phyloP scores from a whole-genome alignment of 2,888 invertebrate genomes.

The Eupithecia dodoneata region DNA sequence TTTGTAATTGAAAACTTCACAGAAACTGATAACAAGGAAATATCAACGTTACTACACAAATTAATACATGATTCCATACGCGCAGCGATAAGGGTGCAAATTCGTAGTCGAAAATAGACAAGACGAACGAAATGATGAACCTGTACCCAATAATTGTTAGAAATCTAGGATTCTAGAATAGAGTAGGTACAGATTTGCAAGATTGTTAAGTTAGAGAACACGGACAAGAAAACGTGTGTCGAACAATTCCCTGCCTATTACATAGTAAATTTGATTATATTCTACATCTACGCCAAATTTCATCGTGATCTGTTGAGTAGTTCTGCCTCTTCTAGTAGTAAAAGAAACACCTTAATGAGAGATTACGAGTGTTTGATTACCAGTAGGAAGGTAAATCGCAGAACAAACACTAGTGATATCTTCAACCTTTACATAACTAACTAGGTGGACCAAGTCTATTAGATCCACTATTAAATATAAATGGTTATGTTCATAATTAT shows the following conservation, averaged over 20 bases:
- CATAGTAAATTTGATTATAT: too few species aligned
- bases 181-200: too few species aligned
- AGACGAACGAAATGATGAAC: background rate
- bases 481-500: background rate
- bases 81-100: background rate
- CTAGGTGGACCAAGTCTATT: background rate
- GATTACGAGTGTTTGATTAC: slow-evolving; percentile 1
- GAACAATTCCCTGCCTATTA: too few species aligned
- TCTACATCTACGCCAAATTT: too few species aligned
- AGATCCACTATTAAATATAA: background rate
- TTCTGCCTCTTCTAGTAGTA: background rate
- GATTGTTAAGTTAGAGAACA: too few species aligned
- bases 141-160: too few species aligned
- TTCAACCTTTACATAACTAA: background rate
- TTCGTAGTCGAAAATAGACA: background rate
- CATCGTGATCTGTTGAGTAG: too few species aligned
- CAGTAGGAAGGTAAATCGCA: slow-evolving; percentile 1
- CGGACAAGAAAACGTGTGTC: too few species aligned
- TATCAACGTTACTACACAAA: background rate
- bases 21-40: background rate
- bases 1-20: background rate
- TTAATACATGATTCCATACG: background rate
- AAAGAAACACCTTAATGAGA: background rate
- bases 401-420: background rate
- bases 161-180: too few species aligned